phyloP scores from a whole-genome alignment of 2,888 invertebrate genomes.

The Epirrita christyi region DNA sequence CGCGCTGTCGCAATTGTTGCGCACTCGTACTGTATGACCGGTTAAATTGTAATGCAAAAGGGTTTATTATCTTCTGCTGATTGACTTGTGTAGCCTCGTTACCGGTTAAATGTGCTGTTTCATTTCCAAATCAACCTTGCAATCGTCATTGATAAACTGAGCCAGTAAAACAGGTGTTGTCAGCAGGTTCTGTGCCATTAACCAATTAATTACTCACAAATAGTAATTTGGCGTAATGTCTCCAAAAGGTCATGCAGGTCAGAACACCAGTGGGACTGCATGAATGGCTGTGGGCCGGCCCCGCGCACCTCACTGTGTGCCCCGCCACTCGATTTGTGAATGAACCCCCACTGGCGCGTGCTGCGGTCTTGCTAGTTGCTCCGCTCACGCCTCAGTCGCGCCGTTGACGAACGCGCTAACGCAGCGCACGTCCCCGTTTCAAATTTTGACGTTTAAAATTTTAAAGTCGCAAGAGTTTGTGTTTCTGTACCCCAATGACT shows the following conservation, averaged over 20 bases:
- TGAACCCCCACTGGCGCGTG: slow-evolving; percentile 81
- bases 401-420: slow-evolving; percentile 70
- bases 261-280: slow-evolving; percentile 48
- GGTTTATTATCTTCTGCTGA: slow-evolving; percentile 40
- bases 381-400: slow-evolving; percentile 75
- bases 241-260: slow-evolving; percentile 45
- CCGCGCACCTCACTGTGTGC: slow-evolving; percentile 57
- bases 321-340: slow-evolving; percentile 80
- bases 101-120: slow-evolving; percentile 23
- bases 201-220: slow-evolving; percentile 36
- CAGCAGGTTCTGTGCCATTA: slow-evolving; percentile 21
- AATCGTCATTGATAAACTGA: slow-evolving; percentile 11
- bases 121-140: slow-evolving; percentile 26
- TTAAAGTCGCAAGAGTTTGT: slow-evolving; percentile 64
- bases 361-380: slow-evolving; percentile 52
- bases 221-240: slow-evolving; percentile 43
- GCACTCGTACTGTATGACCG: slow-evolving; percentile 45
- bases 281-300: slow-evolving; percentile 66
- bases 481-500: slow-evolving; percentile 53
- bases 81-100: slow-evolving; percentile 28
- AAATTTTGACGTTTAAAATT: slow-evolving; percentile 70
- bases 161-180: slow-evolving; percentile 11
- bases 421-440: slow-evolving; percentile 64
- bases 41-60: slow-evolving; percentile 46
- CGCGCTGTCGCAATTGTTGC: slow-evolving; percentile 47